These are phyloP conservation scores for Trinorchestia longiramus DNA, from an alignment of 1,140 invertebrate genomes.

Conservation along the genomic window DNA sequence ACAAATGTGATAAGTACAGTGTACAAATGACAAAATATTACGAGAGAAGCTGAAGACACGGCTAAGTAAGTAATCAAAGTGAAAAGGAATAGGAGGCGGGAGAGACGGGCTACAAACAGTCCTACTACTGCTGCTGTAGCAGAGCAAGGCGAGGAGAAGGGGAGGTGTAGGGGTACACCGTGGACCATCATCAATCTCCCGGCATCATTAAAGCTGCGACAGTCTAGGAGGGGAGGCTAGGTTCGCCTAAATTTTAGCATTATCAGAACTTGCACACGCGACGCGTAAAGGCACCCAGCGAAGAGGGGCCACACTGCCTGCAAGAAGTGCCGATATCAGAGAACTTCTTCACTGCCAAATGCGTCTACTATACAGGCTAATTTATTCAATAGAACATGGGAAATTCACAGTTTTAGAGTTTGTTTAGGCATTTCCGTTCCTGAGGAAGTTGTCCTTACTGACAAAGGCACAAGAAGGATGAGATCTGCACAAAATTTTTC, in stretches of 20 bases:
- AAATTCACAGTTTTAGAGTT: background rate
- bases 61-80: background rate
- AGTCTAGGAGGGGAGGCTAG: constrained; percentile 54
- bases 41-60: background rate
- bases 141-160: background rate
- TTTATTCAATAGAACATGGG: background rate
- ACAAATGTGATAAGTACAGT: background rate
- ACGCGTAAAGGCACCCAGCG: constrained; percentile 48
- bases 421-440: background rate
- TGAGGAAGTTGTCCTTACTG: background rate
- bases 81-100: background rate
- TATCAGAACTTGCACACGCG: constrained; percentile 54
- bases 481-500: background rate
- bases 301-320: constrained; percentile 45
- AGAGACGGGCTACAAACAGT: constrained; percentile 2
- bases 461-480: background rate
- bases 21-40: background rate
- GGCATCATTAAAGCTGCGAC: constrained; percentile 54
- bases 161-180: background rate
- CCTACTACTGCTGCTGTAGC: background rate
- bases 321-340: constrained; percentile 32
- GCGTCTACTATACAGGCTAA: background rate
- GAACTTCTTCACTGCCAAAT: background rate
- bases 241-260: constrained; percentile 55
- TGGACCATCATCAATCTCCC: constrained; percentile 53